Evolutionary conservation across 1,140 invertebrate genomes (phyloP), one percentile per base, ranked within the genome.

Genomic region (Megalopta genalis): DNA sequence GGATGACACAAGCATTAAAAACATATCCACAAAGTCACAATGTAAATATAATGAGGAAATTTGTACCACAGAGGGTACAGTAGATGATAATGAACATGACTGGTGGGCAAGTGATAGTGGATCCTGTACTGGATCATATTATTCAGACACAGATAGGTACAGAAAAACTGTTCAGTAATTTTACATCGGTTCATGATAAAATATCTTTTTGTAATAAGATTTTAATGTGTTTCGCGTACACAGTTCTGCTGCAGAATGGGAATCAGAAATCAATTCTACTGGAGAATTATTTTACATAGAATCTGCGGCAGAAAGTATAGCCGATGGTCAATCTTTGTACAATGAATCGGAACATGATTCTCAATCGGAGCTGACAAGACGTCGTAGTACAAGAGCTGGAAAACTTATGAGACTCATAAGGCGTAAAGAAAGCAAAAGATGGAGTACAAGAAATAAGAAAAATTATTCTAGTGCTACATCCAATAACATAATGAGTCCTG

Each of bases 211-310:
- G 18, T 25, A 42, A 54, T 72, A 37, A 25, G 16, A 42, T 69
- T 62, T 46, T 12, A 32, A 74, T 42, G 14, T 52, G 49, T 80
- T 74, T 76, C 25, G 67, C 62, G 54, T 75, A n/a, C n/a, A 59
- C 67, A 95, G 95, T 88, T 95, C 94, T n/a, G 93, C 94, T 66
- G 94, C 93, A 54, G 95, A 95, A 91, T 95, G 95, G 94, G 95
- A 95, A 89, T 93, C 94, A 8, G 93, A 93, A 84, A 91, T 95
- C 32, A 92, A 90, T 66, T 90, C 94, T 62, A 93, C 92, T 73
- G 95, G 94, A 32, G 94, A 95, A 88, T 87, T 95, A 32, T 93
- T 95, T 78, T 95, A 94, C 78, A 94, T 95, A 57, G 95, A 95
- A 92, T 94, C 94, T 77, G 87, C 93, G 6, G 49, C 77, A 10